Percentiles rank a stretch among this genome's conserved stretches.
Conservation (phyloP, 2,797 vertebrate genomes). For the Scomberomorus guttatus region DNA sequence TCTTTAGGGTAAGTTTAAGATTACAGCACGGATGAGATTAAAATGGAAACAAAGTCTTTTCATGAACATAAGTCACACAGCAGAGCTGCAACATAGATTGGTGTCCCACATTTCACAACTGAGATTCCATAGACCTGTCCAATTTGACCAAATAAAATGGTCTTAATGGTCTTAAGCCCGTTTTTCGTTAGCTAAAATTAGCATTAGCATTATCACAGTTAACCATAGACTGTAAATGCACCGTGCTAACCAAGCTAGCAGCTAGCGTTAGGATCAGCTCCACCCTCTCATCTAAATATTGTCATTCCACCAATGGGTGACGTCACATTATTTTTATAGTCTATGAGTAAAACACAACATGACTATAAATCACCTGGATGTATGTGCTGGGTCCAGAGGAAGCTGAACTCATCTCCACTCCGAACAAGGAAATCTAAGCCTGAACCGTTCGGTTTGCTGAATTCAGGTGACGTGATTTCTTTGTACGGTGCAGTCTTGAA, state of each 20-base stretch:
- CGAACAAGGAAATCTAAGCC: conserved; percentile 21
- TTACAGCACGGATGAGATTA: not conserved
- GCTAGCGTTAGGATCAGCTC: too few relatives aligned
- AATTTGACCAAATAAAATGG: not conserved
- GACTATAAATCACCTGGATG: conserved; percentile 18
- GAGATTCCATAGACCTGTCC: conserved; percentile 11
- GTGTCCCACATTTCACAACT: not conserved
- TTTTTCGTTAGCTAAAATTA: too few relatives aligned
- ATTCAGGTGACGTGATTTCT: too few relatives aligned
- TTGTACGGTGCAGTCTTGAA: not conserved
- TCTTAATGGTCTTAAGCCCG: too few relatives aligned
- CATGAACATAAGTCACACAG: not conserved
- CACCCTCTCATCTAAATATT: too few relatives aligned
- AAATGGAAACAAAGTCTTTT: not conserved
- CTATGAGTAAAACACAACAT: conserved; percentile 25
- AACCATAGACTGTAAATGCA: too few relatives aligned
- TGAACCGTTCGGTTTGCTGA: not conserved
- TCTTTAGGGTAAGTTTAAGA: not conserved
- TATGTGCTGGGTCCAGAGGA: conserved; percentile 5
- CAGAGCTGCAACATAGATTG: not conserved
- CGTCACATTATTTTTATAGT: too few relatives aligned
- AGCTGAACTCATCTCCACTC: conserved; percentile 15
- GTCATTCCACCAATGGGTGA: too few relatives aligned
- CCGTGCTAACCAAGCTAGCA: too few relatives aligned
- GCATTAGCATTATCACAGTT: too few relatives aligned